phyloP scores from a whole-genome alignment of 1,140 invertebrate genomes.

The Drosophila persimilis region DNA sequence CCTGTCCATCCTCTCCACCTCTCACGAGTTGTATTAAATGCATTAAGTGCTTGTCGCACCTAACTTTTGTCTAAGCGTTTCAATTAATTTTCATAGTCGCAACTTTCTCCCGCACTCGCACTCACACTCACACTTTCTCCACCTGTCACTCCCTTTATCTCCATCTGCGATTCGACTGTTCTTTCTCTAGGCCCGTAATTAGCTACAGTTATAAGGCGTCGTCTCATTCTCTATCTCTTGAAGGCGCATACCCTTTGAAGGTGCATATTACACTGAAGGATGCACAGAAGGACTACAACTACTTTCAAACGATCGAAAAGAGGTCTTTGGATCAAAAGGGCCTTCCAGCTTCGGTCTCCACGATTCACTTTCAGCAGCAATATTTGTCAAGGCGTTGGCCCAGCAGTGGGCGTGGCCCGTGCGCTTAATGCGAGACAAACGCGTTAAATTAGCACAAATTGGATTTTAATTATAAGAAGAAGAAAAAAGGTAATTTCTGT shows the following conservation, averaged over 20 bases:
- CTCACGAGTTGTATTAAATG: constrained; percentile 74
- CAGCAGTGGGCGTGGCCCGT: constrained; percentile 1
- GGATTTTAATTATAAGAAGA: constrained; percentile 57
- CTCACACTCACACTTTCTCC: not conserved
- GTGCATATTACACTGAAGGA: too few species aligned
- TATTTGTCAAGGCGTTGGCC: constrained; percentile 20
- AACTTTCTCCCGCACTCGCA: constrained; percentile 23
- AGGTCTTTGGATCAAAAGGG: too few species aligned
- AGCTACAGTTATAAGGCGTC: constrained; percentile 29
- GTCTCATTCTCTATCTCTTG: not conserved
- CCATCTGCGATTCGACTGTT: constrained; percentile 1
- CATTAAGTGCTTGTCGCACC: constrained; percentile 75
- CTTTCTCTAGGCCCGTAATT: constrained; percentile 46
- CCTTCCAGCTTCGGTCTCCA: not conserved
- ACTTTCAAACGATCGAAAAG: too few species aligned
- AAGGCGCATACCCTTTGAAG: too few species aligned
- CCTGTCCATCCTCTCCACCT: constrained; percentile 6
- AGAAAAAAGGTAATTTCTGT: constrained; percentile 44
- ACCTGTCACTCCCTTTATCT: not conserved
- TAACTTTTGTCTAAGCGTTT: constrained; percentile 75
- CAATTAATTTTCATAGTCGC: constrained; percentile 76
- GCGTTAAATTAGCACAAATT: constrained; percentile 66
- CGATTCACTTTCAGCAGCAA: constrained; percentile 38
- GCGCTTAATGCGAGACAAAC: constrained; percentile 53
- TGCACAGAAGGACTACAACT: too few species aligned